These are phyloP conservation scores for Nibea coibor DNA, from an alignment of 2,113 vertebrate genomes.

Conservation along the genomic window DNA sequence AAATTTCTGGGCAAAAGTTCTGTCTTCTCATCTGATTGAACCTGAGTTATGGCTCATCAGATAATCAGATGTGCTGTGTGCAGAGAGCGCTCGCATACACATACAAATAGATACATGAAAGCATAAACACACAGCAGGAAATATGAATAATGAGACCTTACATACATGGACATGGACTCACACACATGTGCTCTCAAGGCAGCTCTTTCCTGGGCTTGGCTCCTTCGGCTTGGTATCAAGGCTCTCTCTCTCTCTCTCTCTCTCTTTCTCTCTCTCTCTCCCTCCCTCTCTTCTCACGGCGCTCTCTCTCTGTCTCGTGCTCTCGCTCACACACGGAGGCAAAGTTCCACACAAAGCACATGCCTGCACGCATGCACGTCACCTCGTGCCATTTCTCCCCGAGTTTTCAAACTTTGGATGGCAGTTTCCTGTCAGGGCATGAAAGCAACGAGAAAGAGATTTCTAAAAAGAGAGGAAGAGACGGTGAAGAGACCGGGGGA, in stretches of 20 bases:
- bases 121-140: neutral
- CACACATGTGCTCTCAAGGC: constrained; percentile 10
- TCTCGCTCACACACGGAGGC: constrained; percentile 6
- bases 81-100: neutral
- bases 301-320: constrained; percentile 25
- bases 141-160: constrained; percentile 14
- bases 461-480: constrained; percentile 60
- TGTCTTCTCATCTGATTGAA: neutral
- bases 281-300: neutral
- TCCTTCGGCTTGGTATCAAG: constrained; percentile 46
- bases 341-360: constrained; percentile 8
- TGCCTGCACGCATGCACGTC: constrained; percentile 5
- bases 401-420: constrained; percentile 73
- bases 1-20: constrained; percentile 25
- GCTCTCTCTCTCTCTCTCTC: constrained; percentile 34
- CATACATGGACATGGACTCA: constrained; percentile 19
- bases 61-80: neutral
- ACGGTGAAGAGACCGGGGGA: constrained; percentile 38
- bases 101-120: neutral
- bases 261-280: constrained; percentile 26
- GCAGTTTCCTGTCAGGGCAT: constrained; percentile 68
- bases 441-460: constrained; percentile 56
- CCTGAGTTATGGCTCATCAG: neutral
- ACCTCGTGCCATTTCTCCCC: constrained; percentile 40
- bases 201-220: constrained; percentile 31